Percentiles rank a stretch among this genome's conserved stretches.
These are phyloP conservation scores for Trididemnum clinides DNA, from an alignment of 23 tunicate genomes.

Conservation along the genomic window DNA sequence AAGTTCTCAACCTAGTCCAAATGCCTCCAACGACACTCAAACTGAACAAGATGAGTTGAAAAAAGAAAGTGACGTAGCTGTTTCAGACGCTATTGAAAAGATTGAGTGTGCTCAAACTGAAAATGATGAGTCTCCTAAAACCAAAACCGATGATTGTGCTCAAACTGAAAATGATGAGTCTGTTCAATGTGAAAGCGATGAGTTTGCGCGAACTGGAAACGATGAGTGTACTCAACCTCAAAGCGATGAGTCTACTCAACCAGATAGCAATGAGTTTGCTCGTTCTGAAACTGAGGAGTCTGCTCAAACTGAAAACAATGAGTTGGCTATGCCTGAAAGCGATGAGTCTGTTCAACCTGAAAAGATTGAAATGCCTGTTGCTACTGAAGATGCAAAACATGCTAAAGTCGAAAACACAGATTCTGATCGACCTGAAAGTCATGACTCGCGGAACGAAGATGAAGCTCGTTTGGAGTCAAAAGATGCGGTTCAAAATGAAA, in stretches of 20 bases:
- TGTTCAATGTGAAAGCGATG: neutral
- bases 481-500: too few relatives aligned
- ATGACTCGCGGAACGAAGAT: too few relatives aligned
- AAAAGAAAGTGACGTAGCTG: neutral
- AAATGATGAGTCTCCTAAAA: neutral
- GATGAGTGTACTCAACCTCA: neutral
- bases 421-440: too few relatives aligned
- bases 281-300: neutral
- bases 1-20: neutral
- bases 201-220: neutral
- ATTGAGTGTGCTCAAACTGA: neutral
- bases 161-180: neutral
- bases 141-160: neutral
- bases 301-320: neutral
- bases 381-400: too few relatives aligned
- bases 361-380: too few relatives aligned
- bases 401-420: too few relatives aligned
- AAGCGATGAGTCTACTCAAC: neutral
- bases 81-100: neutral
- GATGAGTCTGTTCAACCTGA: neutral
- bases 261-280: neutral
- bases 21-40: neutral
- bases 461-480: too few relatives aligned
- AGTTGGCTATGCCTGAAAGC: neutral
- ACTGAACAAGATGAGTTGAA: neutral